Base-by-base conservation (phyloP, 2,113 vertebrate species). In the Lamprotornis superbus region DNA sequence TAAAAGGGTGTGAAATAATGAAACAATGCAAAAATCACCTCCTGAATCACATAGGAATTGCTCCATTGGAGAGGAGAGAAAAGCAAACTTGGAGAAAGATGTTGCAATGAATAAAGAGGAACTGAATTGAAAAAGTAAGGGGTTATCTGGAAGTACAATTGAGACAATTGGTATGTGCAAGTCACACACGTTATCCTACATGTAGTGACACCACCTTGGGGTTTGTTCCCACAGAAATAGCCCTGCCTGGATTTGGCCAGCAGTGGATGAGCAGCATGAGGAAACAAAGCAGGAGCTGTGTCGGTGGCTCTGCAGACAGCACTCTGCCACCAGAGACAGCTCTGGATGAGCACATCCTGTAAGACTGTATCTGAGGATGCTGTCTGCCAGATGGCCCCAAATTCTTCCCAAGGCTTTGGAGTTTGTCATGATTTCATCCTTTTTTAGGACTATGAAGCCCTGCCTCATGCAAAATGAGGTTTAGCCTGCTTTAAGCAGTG, bases 291-390 rank as follows among this genome's bases (percentile, higher is more conserved):
- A 90, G 82, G 82, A 95, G 68, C 35, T 87, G 69, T 92, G 77
- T 46, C 53, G 71, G 86, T 94, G 77, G 71, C 64, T 95, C 81
- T 91, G 84, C 70, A 89, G 84, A 79, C 46, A 95, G 67, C 2
- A 0, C 70, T 93, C 44, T 85, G 70, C 81, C 69, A 82, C 50
- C 28, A 10, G 75, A 90, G 87, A 91, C 79, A 90, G 44, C 68
- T 94, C 63, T 92, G 87, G 73, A 88, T 88, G 68, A 95, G 85
- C 79, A 91, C 25, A 4, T 75, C 73, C 55, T 42, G 55, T 70
- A 93, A 93, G 67, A 67, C 67, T 80, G 53, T 60, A 90, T 92
- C 67, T 91, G 84, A 93, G 70, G 70, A 93, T 47, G 56, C 85
- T 86, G 75, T 74, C 89, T 95, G 90, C 78, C 91, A 94, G 79